Evolutionary conservation across 2,888 invertebrate genomes (phyloP).

Genomic region (Frankliniella intonsa): DNA sequence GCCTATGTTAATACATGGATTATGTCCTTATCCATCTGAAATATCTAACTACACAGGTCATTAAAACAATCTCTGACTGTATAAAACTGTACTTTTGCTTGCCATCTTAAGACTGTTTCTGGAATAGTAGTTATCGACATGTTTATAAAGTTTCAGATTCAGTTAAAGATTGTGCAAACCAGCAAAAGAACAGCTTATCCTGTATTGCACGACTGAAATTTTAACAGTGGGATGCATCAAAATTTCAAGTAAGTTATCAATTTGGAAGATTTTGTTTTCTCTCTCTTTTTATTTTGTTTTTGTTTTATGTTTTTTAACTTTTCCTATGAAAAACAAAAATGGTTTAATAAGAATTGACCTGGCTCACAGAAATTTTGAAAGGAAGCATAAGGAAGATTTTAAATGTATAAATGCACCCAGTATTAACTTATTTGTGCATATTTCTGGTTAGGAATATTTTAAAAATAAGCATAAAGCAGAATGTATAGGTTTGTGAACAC

Average conservation of each 20-base stretch:
- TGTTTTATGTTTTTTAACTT: too few relatives aligned
- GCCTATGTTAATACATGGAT: background rate
- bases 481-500: slow-evolving; percentile 23
- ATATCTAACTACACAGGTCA: too few relatives aligned
- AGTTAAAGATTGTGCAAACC: background rate
- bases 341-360: background rate
- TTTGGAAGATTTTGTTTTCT: background rate
- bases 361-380: background rate
- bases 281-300: too few relatives aligned
- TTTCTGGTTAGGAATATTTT: slow-evolving; percentile 11
- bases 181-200: background rate
- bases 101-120: background rate
- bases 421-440: slow-evolving; percentile 26
- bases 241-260: background rate
- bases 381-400: background rate
- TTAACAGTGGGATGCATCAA: background rate
- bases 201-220: background rate
- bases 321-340: too few relatives aligned
- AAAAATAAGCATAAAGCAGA: slow-evolving; percentile 1
- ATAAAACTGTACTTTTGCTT: background rate
- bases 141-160: background rate
- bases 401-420: slow-evolving; percentile 20
- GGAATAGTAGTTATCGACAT: background rate
- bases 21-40: too few relatives aligned
- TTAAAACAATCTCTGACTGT: too few relatives aligned